Evolutionary conservation across 2,113 vertebrate genomes (phyloP).

Genomic region (Sciurus niger): DNA sequence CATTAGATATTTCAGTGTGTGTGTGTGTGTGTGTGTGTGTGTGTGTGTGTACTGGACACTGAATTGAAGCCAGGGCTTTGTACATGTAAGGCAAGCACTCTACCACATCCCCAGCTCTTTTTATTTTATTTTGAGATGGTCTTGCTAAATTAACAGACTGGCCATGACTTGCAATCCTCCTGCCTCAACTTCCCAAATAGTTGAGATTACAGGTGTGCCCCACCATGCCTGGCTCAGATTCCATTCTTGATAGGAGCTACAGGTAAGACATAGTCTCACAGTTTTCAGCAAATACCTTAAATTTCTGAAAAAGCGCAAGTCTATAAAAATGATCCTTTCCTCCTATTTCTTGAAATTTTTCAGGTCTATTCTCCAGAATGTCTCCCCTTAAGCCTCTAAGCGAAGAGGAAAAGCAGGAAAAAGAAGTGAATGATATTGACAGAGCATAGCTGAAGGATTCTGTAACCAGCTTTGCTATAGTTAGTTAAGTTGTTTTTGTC

Average conservation of each 20-base stretch:
- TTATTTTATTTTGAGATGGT: background rate
- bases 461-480: background rate
- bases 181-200: background rate
- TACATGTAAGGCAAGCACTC: background rate
- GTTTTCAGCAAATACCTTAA: constrained; percentile 16
- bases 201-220: background rate
- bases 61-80: background rate
- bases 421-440: background rate
- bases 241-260: background rate
- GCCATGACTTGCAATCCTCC: background rate
- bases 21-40: no score
- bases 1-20: background rate
- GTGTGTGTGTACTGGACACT: no score
- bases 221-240: background rate
- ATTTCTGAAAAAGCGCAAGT: background rate
- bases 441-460: background rate
- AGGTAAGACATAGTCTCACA: background rate
- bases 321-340: background rate
- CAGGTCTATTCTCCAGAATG: background rate
- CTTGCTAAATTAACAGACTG: background rate
- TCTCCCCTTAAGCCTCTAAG: background rate
- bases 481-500: background rate
- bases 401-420: background rate
- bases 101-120: background rate
- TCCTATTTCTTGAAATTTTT: background rate